These are phyloP conservation scores for Vannuccia rotundouncinata DNA, from an alignment of 2,888 invertebrate genomes.

Conservation along the genomic window DNA sequence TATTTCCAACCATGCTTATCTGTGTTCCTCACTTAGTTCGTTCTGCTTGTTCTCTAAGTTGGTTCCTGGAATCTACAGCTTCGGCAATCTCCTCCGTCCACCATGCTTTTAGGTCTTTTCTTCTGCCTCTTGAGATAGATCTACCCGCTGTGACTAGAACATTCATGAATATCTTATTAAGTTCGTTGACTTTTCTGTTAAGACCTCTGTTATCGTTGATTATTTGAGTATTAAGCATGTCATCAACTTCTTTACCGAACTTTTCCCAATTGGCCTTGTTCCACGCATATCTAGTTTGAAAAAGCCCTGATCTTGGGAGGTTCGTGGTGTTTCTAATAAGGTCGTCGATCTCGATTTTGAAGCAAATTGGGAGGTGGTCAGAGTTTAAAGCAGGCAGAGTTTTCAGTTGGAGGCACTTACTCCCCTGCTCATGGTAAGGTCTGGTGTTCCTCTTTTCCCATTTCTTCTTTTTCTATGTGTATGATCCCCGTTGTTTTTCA, in stretches of 20 bases:
- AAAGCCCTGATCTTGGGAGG: not conserved
- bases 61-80: constrained; percentile 5
- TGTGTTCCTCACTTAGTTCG: not conserved
- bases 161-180: constrained; percentile 22
- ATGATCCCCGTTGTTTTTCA: not conserved
- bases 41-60: constrained; percentile 8
- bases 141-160: not conserved
- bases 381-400: constrained; percentile 31
- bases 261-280: constrained; percentile 16
- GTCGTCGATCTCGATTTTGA: constrained; percentile 13
- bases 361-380: constrained; percentile 32
- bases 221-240: not conserved
- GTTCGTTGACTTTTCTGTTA: not conserved
- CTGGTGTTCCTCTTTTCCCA: not conserved
- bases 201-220: not conserved
- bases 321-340: not conserved
- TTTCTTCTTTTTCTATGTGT: constrained; percentile 3
- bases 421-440: not conserved
- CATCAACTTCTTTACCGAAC: constrained; percentile 7
- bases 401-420: not conserved
- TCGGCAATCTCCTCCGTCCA: constrained; percentile 16
- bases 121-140: not conserved
- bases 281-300: constrained; percentile 27
- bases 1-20: constrained; percentile 2
- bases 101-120: constrained; percentile 28